Base-by-base conservation (phyloP, 1,140 invertebrate species). In the Scaptomyza pallida region DNA sequence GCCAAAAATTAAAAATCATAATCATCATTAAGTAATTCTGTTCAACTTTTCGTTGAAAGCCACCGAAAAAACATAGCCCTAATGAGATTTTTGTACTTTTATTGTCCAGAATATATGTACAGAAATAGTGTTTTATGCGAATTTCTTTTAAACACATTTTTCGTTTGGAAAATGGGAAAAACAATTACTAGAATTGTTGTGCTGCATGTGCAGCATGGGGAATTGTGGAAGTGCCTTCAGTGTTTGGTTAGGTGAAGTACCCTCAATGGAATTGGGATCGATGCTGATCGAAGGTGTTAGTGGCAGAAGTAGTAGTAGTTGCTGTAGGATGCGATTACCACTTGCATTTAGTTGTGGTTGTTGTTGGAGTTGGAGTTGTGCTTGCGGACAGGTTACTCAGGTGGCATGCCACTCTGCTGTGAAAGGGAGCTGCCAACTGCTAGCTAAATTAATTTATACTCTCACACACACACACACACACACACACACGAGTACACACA, bases 371-470 rank as follows among this genome's bases (percentile, higher is more conserved):
- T 41, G 37, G 16, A 23, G 16, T 45, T 57, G 41, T 30, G 55
- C 21, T n/a, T 16, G 40, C 5, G 33, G 55, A 16, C 23, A 12
- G 40, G 40, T 44, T 43, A 16, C 23, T 64, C 61, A 57, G 62
- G 30, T 64, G 43, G 30, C 17, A 37, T 37, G 17, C 50, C 15
- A 40, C 15, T 30, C 6, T 10, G 50, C 1, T 21, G 13, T 17
- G 13, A 9, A 17, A 30, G 9, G 19, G 44, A 30, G 65, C 45
- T 75, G 76, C 72, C 76, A 75, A 67, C 72, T 61, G 62, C 70
- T 63, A 73, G 78, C 56, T 65, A 78, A 78, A 83, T 81, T 81
- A 78, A 82, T 83, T 83, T 78, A 33, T 21, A 48, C 60, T 63
- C 50, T 52, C 57, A 51, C 37, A 43, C 10, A 33, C 43, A 50